Conservation (phyloP, 1,140 invertebrate species). For the Cyphomyrmex costatus region DNA sequence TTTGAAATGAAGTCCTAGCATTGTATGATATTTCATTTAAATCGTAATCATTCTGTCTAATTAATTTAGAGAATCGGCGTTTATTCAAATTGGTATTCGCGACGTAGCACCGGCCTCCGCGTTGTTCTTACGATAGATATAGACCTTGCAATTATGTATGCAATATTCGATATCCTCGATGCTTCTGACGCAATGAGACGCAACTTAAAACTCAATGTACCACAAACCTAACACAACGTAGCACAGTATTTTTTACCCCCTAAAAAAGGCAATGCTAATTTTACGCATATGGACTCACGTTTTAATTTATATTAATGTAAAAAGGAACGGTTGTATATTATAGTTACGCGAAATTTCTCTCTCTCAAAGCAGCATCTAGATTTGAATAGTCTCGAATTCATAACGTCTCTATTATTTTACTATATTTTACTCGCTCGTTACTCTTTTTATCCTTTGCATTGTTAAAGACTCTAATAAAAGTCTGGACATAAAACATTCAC, state of each 20-base stretch:
- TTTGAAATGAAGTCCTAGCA: constrained; percentile 32
- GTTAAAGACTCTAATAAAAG: too few species aligned
- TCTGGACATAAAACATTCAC: too few species aligned
- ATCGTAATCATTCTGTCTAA: constrained; percentile 22
- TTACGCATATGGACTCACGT: not conserved
- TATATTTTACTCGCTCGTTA: not conserved
- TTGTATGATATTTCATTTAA: constrained; percentile 17
- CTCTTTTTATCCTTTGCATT: not conserved
- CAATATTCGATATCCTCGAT: constrained; percentile 34
- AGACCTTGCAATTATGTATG: constrained; percentile 53
- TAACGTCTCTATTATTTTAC: too few species aligned
- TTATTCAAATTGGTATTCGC: constrained; percentile 19
- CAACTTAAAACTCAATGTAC: not conserved
- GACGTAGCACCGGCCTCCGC: constrained; percentile 26
- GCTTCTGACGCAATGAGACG: not conserved
- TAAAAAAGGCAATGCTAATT: too few species aligned
- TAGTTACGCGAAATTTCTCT: not conserved
- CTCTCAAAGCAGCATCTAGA: not conserved
- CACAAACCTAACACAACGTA: too few species aligned
- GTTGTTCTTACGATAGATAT: constrained; percentile 10
- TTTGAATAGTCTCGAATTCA: not conserved
- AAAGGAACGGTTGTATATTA: not conserved
- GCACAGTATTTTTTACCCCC: too few species aligned
- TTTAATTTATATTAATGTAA: too few species aligned
- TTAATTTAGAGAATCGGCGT: not conserved